Conservation (phyloP, 1,140 invertebrate genomes). For the Drosophila orosa region DNA sequence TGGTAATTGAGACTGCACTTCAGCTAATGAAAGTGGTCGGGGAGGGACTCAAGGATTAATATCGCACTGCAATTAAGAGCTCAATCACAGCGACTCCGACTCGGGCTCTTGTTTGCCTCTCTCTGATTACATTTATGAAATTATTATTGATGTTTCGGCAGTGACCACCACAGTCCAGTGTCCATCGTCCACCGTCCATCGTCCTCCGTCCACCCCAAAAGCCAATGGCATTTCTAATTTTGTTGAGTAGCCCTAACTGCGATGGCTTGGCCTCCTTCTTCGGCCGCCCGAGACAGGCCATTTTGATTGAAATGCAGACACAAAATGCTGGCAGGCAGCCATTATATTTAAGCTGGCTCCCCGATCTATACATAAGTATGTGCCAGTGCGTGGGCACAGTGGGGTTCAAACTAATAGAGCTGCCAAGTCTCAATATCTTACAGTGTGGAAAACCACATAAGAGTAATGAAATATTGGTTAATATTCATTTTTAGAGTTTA, state of each 20-base stretch:
- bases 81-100: slow-evolving; percentile 71
- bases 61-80: slow-evolving; percentile 79
- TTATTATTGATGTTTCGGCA: slow-evolving; percentile 81
- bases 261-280: slow-evolving; percentile 40
- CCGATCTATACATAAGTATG: slow-evolving; percentile 49
- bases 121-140: slow-evolving; percentile 81
- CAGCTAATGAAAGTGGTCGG: slow-evolving; percentile 62
- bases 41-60: slow-evolving; percentile 59
- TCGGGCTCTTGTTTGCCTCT: slow-evolving; percentile 58
- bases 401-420: not conserved
- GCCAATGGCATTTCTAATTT: slow-evolving; percentile 74
- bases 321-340: slow-evolving; percentile 76
- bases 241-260: slow-evolving; percentile 65
- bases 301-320: slow-evolving; percentile 64
- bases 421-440: not conserved
- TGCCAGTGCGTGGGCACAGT: slow-evolving; percentile 10
- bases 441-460: not conserved
- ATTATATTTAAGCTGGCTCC: slow-evolving; percentile 77
- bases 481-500: not conserved
- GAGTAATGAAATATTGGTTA: not conserved
- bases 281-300: slow-evolving; percentile 39
- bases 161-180: slow-evolving; percentile 64
- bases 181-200: slow-evolving; percentile 15
- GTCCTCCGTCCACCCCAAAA: slow-evolving; percentile 26
- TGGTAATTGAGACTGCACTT: slow-evolving; percentile 50